These are phyloP conservation scores for Cheumatopsyche charites DNA, from an alignment of 1,140 invertebrate genomes.

Conservation along the genomic window DNA sequence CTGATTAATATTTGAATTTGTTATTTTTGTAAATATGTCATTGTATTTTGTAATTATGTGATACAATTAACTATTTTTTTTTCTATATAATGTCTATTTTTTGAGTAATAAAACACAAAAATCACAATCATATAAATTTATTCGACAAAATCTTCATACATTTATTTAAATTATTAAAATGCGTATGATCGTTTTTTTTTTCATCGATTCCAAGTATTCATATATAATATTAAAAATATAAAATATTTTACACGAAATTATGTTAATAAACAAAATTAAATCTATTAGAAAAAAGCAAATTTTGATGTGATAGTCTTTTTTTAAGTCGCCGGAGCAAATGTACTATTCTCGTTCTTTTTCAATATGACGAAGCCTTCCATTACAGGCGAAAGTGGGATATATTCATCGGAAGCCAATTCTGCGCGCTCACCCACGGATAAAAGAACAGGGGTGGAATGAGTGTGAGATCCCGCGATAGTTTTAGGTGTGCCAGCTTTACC, in stretches of 20 bases:
- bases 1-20: too few relatives aligned
- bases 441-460: constrained; percentile 97
- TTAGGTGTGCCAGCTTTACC: constrained; percentile 99
- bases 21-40: too few relatives aligned
- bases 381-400: constrained; percentile 90
- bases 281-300: neutral
- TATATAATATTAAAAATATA: constrained; percentile 1
- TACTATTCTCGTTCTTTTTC: constrained; percentile 80
- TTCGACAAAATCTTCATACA: too few relatives aligned
- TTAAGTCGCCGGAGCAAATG: constrained; percentile 52
- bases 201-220: neutral
- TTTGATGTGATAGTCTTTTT: neutral
- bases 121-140: too few relatives aligned
- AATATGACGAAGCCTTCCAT: constrained; percentile 99
- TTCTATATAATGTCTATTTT: too few relatives aligned
- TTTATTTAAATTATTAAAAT: too few relatives aligned
- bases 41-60: too few relatives aligned
- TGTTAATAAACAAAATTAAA: neutral
- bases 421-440: constrained; percentile 96
- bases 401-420: constrained; percentile 98
- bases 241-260: neutral
- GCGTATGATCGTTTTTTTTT: too few relatives aligned
- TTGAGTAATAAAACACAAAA: too few relatives aligned
- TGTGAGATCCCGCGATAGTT: constrained; percentile 99
- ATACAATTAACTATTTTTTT: too few relatives aligned